Conservation (phyloP, 2,797 vertebrate species). For the Xyrichtys novacula region DNA sequence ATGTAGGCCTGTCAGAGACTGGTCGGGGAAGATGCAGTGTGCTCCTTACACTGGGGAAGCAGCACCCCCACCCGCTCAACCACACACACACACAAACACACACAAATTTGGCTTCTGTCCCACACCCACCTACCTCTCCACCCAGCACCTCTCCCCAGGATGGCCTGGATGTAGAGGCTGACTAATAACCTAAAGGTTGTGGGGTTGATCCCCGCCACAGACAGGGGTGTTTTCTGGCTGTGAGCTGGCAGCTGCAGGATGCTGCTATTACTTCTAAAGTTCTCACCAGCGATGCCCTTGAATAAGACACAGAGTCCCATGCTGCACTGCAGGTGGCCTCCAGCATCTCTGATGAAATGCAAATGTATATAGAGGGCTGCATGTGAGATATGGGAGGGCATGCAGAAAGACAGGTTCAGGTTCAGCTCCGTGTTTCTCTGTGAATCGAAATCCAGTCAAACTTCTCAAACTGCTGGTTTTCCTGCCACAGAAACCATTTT, state of each 20-base stretch:
- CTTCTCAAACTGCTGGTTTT: neutral
- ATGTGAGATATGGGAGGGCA: slow-evolving; percentile 10
- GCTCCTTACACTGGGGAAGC: slow-evolving; percentile 84
- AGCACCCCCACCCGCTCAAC: slow-evolving; percentile 78
- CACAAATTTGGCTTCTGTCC: slow-evolving; percentile 71
- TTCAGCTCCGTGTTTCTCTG: slow-evolving; percentile 21
- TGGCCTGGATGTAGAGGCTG: slow-evolving; percentile 78
- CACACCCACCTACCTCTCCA: slow-evolving; percentile 50
- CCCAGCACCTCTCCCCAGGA: slow-evolving; percentile 72
- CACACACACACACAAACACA: slow-evolving; percentile 63
- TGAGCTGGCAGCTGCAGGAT: slow-evolving; percentile 78
- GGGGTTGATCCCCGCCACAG: slow-evolving; percentile 79
- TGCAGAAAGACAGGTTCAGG: slow-evolving; percentile 13
- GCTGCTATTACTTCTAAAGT: slow-evolving; percentile 76
- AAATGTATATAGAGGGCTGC: slow-evolving; percentile 60
- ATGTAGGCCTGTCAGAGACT: slow-evolving; percentile 87
- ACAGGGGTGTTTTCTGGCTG: slow-evolving; percentile 78
- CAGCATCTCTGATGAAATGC: slow-evolving; percentile 70
- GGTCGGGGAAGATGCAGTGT: slow-evolving; percentile 87
- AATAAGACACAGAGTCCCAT: slow-evolving; percentile 74
- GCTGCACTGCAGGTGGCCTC: slow-evolving; percentile 69
- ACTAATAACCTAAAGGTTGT: slow-evolving; percentile 84
- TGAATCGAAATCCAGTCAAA: slow-evolving; percentile 1
- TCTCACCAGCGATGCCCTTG: slow-evolving; percentile 79
- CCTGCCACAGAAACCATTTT: too few relatives aligned